Evolutionary conservation across 2,888 invertebrate species (phyloP).

Genomic region (Ischnura elegans): DNA sequence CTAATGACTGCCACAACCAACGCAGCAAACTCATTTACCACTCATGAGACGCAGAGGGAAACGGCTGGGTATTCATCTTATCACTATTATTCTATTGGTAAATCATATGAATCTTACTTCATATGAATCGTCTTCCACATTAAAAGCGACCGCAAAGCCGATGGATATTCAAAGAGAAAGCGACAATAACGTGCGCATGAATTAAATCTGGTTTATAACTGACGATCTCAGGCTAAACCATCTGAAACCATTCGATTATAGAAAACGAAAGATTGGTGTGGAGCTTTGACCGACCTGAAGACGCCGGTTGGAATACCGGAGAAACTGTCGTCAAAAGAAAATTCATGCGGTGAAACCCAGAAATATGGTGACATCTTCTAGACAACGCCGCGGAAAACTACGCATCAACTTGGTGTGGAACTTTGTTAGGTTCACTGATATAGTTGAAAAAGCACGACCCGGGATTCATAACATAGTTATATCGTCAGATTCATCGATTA

Average conservation of each 20-base stretch:
- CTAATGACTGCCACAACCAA: conserved; percentile 7
- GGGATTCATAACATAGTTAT: no score
- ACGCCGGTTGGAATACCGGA: no score
- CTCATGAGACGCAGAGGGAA: not conserved
- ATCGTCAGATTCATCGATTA: no score
- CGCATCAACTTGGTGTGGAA: no score
- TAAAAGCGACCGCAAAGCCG: not conserved
- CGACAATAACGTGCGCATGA: not conserved
- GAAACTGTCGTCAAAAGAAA: no score
- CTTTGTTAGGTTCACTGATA: no score
- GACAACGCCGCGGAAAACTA: no score
- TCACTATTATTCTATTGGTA: conserved; percentile 55
- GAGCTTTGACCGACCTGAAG: not conserved
- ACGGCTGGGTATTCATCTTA: not conserved
- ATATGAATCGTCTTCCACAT: not conserved
- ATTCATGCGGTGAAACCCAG: no score
- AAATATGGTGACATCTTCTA: no score
- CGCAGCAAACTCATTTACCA: not conserved
- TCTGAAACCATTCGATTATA: not conserved
- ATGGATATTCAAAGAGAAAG: not conserved
- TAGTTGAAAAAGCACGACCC: no score
- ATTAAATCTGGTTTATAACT: not conserved
- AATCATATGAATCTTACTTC: conserved; percentile 47
- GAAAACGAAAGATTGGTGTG: not conserved
- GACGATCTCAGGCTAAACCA: no score